Conservation (phyloP, 1,140 invertebrate genomes). For the Neocloeon triangulifer region DNA sequence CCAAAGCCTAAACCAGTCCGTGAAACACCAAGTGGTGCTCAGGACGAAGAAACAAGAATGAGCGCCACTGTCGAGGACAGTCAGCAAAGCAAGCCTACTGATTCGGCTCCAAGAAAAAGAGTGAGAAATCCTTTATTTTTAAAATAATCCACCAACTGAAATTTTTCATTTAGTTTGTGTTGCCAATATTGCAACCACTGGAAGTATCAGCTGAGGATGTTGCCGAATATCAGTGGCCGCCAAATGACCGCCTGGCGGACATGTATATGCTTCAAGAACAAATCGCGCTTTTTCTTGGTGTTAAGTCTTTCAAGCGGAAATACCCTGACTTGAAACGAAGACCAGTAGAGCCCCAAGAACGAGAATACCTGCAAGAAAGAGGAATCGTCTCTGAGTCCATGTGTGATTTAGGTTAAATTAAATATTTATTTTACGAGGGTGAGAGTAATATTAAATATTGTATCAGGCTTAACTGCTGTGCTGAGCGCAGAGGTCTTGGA, state of each 20-base stretch:
- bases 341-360: slow-evolving; percentile 69
- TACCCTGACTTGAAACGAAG: slow-evolving; percentile 75
- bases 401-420: slow-evolving; percentile 54
- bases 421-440: slow-evolving; percentile 5
- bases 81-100: background rate
- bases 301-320: slow-evolving; percentile 88
- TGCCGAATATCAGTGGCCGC: slow-evolving; percentile 86
- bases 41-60: slow-evolving; percentile 1
- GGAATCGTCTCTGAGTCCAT: slow-evolving; percentile 74
- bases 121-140: background rate
- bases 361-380: slow-evolving; percentile 63
- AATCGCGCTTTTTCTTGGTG: slow-evolving; percentile 72
- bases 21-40: background rate
- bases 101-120: background rate
- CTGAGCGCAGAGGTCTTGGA: slow-evolving; percentile 79
- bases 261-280: slow-evolving; percentile 76
- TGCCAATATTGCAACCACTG: background rate
- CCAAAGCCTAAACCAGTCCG: background rate
- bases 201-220: slow-evolving; percentile 66
- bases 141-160: background rate
- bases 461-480: slow-evolving; percentile 65
- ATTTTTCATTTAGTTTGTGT: background rate
- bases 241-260: slow-evolving; percentile 23
- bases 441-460: slow-evolving; percentile 4
- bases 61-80: background rate